Base-by-base conservation (phyloP, 2,113 vertebrate genomes). In the Cathartes aura region DNA sequence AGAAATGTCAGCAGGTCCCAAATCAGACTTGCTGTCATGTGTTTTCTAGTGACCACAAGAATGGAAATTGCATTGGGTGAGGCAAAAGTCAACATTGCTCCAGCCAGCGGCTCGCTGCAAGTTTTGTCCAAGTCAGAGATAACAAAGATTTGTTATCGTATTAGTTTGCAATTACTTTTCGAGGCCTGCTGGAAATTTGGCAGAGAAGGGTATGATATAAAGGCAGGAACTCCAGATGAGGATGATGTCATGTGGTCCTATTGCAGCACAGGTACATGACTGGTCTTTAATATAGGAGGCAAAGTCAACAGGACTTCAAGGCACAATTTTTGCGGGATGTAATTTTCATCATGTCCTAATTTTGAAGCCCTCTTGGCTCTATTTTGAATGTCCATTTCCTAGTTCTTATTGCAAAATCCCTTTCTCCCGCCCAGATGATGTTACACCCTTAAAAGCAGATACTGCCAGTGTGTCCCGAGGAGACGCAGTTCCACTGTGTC, bases 111-210 rank as follows among this genome's bases (percentile, higher is more conserved):
- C 82, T 95, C 1, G 0, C 73, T 79, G 70, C 55, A 81, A 38
- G 53, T 62, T 68, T 80, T 70, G 36, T 38, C 27, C 55, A 40
- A n/a, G 68, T 75, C 64, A 74, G 53, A 93, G 76, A 59, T 75
- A 74, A 86, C 6, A 40, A n/a, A 59, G n/a, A 63, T 89, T 94
- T 89, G 63, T 73, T 78, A 6, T 38, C 32, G 42, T 80, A n/a
- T 18, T 93, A 75, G 26, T 87, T 85, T 80, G 58, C 62, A 79
- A 27, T 67, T 85, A 2, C 22, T 88, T 87, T 93, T 56, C 8
- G 32, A 68, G 67, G 58, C 85, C 90, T 95, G 93, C 79, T 97
- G 86, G 90, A 97, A 96, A 93, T 92, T 86, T 90, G 84, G 48
- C 26, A 18, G 8, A 2, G 36, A 27, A 83, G 38, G 20, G 9